Conservation (phyloP, 1,140 invertebrate species). For the Asobara japonica region DNA sequence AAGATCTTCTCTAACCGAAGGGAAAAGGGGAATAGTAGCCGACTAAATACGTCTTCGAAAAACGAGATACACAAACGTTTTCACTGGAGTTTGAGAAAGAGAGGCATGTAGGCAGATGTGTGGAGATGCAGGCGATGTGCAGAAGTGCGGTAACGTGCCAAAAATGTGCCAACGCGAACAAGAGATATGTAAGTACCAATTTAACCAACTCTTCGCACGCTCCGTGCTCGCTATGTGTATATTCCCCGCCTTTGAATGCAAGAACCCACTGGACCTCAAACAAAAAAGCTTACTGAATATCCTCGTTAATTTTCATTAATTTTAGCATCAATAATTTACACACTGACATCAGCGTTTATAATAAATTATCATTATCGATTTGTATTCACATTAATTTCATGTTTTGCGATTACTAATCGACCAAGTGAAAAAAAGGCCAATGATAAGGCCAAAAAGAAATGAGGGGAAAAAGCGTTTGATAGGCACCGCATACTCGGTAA, state of each 20-base stretch:
- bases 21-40: slow-evolving; percentile 4
- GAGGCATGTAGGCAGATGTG: slow-evolving; percentile 45
- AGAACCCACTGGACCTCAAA: slow-evolving; percentile 27
- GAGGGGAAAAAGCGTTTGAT: neutral
- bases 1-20: slow-evolving; percentile 6
- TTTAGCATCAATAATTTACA: slow-evolving; percentile 1
- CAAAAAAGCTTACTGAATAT: neutral
- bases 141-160: slow-evolving; percentile 52
- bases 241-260: slow-evolving; percentile 1
- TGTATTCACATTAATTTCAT: slow-evolving; percentile 29
- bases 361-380: slow-evolving; percentile 27
- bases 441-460: neutral
- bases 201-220: slow-evolving; percentile 50
- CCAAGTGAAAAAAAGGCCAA: neutral
- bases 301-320: slow-evolving; percentile 5
- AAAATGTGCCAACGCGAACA: slow-evolving; percentile 62
- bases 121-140: slow-evolving; percentile 14
- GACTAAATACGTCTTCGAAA: slow-evolving; percentile 55
- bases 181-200: slow-evolving; percentile 64
- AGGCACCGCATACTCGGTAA: neutral
- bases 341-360: neutral
- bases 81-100: slow-evolving; percentile 26
- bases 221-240: neutral
- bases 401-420: slow-evolving; percentile 24
- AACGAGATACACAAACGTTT: slow-evolving; percentile 41